phyloP scores from a whole-genome alignment of 2,888 invertebrate genomes.

The Hyposoter dolosus region DNA sequence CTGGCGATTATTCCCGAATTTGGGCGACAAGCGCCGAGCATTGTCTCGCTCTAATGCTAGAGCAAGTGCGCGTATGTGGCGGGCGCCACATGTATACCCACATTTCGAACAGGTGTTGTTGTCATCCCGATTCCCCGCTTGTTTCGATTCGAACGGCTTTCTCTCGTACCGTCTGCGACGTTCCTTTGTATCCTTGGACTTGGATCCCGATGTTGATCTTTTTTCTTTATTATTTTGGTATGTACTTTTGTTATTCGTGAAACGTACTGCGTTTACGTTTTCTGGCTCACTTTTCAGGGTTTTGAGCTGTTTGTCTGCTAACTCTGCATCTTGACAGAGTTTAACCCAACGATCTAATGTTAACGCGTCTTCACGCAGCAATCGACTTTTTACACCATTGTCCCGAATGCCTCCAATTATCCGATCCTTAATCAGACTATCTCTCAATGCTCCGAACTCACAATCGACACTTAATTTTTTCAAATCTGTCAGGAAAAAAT shows the following conservation, averaged over 20 bases:
- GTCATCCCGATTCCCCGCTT: conserved; percentile 12
- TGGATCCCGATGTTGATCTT: not conserved
- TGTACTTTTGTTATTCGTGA: not conserved
- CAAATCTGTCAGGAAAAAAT: conserved; percentile 70
- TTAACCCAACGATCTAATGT: conserved; percentile 65
- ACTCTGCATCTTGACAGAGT: conserved; percentile 69
- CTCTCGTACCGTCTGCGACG: not conserved
- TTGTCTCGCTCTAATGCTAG: too few species aligned
- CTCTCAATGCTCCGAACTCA: conserved; percentile 65
- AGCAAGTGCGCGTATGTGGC: too few species aligned
- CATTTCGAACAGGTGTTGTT: conserved; percentile 39
- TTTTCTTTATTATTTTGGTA: conserved; percentile 3
- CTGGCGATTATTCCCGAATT: too few species aligned
- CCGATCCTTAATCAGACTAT: conserved; percentile 71
- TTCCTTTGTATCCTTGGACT: not conserved
- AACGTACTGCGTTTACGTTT: not conserved
- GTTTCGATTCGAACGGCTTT: conserved; percentile 23
- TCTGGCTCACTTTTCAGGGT: not conserved
- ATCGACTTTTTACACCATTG: conserved; percentile 65
- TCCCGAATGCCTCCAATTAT: conserved; percentile 72
- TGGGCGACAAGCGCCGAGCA: too few species aligned
- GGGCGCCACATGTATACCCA: not conserved
- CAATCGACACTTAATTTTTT: conserved; percentile 66
- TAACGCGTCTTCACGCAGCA: conserved; percentile 70
- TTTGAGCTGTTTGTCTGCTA: conserved; percentile 37